Base-by-base conservation (phyloP, 2,797 vertebrate species). In the Centropyge bicolor region DNA sequence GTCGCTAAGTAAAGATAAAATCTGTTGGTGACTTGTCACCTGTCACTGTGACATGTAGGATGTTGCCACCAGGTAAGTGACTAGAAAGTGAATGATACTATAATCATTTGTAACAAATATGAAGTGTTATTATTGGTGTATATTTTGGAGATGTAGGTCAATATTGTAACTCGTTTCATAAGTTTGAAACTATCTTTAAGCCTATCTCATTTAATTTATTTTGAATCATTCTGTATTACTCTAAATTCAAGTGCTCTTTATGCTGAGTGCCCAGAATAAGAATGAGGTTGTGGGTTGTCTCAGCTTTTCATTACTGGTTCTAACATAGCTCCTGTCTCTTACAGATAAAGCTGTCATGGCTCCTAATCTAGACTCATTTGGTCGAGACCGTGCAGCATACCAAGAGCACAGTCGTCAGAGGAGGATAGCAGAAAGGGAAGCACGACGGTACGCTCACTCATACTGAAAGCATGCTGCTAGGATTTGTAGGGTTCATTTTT, bases 311-410 rank as follows among this genome's bases (percentile, higher is more conserved):
- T 81, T 69, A 14, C 72, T 12, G 69, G 64, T 71, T 70, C 81
- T 94, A 71, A 98, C 90, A 94, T 93, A 77, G 9, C 14, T 77
- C 48, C 17, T 49, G 87, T 97, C 90, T 94, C 91, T 97, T 97
- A 66, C 95, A 99, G 98, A 92, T 95, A 99, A 99, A 94, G 97
- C 97, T 79, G 93, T 98, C 91, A 97, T 99, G 97, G 97, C 97
- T 89, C 97, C 98, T 90, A 99, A 95, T 94, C 95, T 99, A 82
- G 98, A 99, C 91, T 95, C 97, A 67, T 98, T 99, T 80, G 98
- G 98, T 76, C 96, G 97, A 74, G 98, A 99, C 87, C 97, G 98
- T 60, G 95, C 94, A 62, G 95, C 97, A 49, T 97, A 97, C 94
- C 98, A 97, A 91, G 98, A 99, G 46, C 95, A 97, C 87, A 96